phyloP scores from a whole-genome alignment of 2,888 invertebrate species.

The Boloria selene region DNA sequence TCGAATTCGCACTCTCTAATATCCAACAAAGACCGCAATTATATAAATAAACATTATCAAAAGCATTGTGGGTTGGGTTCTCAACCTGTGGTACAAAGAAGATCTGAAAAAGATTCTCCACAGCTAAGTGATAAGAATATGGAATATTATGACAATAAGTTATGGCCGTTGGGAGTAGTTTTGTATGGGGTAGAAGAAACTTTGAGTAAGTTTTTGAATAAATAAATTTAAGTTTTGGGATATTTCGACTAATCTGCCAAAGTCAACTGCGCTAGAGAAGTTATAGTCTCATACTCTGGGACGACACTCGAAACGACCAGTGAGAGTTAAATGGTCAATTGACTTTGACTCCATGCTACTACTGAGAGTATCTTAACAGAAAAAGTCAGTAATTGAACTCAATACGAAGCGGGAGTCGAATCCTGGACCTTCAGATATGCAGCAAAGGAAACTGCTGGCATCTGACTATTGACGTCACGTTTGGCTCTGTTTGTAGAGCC shows the following conservation, averaged over 20 bases:
- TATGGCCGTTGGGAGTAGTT: slow-evolving; percentile 66
- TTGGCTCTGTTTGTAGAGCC: too few relatives aligned
- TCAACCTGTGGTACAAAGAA: slow-evolving; percentile 19
- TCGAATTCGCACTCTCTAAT: slow-evolving; percentile 40
- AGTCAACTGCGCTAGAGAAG: too few relatives aligned
- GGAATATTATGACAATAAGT: slow-evolving; percentile 50
- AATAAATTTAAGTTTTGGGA: too few relatives aligned
- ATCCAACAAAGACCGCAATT: slow-evolving; percentile 55
- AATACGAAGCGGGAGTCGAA: too few relatives aligned
- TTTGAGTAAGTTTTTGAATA: slow-evolving; percentile 47
- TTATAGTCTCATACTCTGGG: too few relatives aligned
- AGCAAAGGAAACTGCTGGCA: background rate
- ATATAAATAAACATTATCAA: slow-evolving; percentile 61
- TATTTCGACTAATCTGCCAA: too few relatives aligned
- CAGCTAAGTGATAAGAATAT: slow-evolving; percentile 45
- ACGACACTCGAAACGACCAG: too few relatives aligned
- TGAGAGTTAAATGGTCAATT: too few relatives aligned
- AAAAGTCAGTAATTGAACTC: too few relatives aligned
- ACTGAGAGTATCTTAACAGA: too few relatives aligned
- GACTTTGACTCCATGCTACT: too few relatives aligned
- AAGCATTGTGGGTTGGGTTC: slow-evolving; percentile 53
- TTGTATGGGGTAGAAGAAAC: slow-evolving; percentile 52
- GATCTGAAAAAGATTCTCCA: background rate
- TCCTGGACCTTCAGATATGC: background rate
- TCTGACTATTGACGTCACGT: too few relatives aligned